Base-by-base conservation (phyloP, 1,140 invertebrate genomes). In the Ganaspis sp. region DNA sequence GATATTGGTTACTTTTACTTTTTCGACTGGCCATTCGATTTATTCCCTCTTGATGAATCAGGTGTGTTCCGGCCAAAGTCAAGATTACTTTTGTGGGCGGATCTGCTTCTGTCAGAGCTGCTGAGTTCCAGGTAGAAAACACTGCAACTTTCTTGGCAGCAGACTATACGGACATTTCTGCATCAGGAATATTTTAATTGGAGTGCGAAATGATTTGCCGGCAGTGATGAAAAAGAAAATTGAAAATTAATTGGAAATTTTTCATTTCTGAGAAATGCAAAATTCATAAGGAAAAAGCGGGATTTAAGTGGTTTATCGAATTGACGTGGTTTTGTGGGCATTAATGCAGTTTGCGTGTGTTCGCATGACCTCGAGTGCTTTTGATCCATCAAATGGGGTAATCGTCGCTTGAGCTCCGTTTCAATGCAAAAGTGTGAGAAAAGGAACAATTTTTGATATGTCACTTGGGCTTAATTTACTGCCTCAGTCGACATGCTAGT, bases 61-160 rank as follows among this genome's bases (percentile, higher is more conserved):
- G 89, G 87, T 89, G 89, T 86, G 82, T 79, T 74, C 76, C 76
- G 74, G 84, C 76, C 78, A 83, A 85, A 81, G 77, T 86, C 85
- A 85, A 91, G 88, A 91, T 91, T 91, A 91, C 90, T 91, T 91
- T 91, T 90, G 89, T 90, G 89, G 90, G 90, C 90, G 90, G 89
- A 87, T 90, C 88, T 87, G 85, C 85, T 87, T 89, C 90, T 90
- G 90, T 91, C 89, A 89, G 87, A 88, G 88, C 85, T 85, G 88
- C 82, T 80, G 85, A 84, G 80, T 82, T 81, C 79, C 87, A 89
- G 87, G 87, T 89, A 87, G 82, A 84, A 79, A 85, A 79, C 71
- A 73, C 74, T 34, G 11, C 21, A 77, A 77, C 70, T 72, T 73
- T 54, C 77, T 78, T 81, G 70, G 64, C 77, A 70, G 75, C 53